Evolutionary conservation across 2,797 vertebrate genomes (phyloP).

Genomic region (Scyliorhinus canicula): DNA sequence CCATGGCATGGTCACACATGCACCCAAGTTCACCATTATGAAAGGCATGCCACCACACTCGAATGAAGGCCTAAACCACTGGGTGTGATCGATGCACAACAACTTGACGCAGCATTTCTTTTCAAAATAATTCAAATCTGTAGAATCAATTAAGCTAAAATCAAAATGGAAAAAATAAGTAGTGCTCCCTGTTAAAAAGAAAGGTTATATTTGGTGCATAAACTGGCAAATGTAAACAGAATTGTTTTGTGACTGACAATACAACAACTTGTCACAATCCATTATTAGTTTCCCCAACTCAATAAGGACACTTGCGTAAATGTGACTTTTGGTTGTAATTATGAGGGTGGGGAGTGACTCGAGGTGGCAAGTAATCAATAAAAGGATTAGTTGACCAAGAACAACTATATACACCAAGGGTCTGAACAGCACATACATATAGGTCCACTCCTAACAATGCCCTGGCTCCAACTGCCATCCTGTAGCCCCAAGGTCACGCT

Average conservation of each 20-base stretch:
- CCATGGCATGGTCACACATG: no score
- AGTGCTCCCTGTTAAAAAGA: neutral
- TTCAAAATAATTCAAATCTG: neutral
- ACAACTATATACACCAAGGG: no score
- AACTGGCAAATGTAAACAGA: neutral
- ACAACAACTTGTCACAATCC: neutral
- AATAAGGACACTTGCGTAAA: neutral
- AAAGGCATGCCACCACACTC: neutral
- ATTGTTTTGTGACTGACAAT: neutral
- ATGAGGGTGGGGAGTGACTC: no score
- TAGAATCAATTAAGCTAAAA: neutral
- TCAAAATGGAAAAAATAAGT: neutral
- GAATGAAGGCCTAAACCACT: neutral
- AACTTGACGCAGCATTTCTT: neutral
- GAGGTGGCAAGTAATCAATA: no score
- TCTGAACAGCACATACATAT: no score
- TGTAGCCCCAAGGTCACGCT: no score
- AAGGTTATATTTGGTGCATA: neutral
- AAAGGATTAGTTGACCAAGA: no score
- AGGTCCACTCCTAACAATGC: no score
- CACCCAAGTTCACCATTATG: neutral
- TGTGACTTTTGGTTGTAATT: neutral
- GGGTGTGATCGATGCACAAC: neutral
- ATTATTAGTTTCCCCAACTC: neutral
- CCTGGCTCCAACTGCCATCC: no score